phyloP scores from a whole-genome alignment of 2,113 vertebrate species.

The Onychorhynchus coronatus region DNA sequence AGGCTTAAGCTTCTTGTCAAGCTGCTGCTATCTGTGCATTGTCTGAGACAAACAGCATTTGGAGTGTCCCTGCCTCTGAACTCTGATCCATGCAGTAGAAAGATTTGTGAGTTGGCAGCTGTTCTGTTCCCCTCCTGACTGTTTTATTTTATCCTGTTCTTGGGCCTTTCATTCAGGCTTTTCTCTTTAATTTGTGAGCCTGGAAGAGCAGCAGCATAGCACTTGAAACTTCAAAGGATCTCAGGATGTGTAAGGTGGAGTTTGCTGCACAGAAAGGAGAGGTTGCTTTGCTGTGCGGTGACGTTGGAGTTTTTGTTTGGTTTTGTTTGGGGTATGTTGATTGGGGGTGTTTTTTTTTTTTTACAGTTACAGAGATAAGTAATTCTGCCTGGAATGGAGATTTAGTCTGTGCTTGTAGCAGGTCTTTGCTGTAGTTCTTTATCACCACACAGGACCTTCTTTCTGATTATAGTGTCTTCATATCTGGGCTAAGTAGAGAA shows the following conservation, averaged over 20 bases:
- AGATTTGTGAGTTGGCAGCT: neutral
- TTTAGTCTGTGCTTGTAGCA: neutral
- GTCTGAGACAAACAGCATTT: neutral
- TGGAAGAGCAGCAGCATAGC: neutral
- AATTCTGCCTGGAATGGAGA: neutral
- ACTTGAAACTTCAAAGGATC: neutral
- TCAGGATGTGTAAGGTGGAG: neutral
- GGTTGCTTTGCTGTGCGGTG: neutral
- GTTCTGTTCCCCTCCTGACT: neutral
- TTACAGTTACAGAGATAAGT: neutral
- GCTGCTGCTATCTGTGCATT: neutral
- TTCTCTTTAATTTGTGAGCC: neutral
- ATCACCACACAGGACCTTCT: neutral
- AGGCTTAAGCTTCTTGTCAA: neutral
- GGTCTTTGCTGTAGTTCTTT: neutral
- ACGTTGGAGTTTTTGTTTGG: neutral
- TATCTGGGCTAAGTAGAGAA: neutral
- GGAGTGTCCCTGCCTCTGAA: neutral
- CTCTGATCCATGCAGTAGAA: neutral
- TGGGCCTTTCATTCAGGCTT: neutral
- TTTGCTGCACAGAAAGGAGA: neutral
- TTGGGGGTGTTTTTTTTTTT: neutral
- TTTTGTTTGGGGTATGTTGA: neutral
- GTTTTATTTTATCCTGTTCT: neutral
- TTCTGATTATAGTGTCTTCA: neutral